phyloP scores from a whole-genome alignment of 2,888 invertebrate species.

The Polydrusus cervinus region DNA sequence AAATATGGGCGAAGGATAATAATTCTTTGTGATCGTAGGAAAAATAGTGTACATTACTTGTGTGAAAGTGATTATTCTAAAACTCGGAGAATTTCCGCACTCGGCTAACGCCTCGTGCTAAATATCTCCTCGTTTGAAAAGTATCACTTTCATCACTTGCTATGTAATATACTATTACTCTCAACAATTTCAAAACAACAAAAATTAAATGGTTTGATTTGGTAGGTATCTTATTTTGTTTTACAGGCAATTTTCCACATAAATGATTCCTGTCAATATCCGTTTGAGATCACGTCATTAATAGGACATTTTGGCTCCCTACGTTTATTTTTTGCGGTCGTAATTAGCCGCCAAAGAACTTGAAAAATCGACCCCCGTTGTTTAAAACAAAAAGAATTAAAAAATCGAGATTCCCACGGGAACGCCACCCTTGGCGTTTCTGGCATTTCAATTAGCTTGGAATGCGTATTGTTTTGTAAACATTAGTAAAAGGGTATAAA shows the following conservation, averaged over 20 bases:
- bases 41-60: no score
- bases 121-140: no score
- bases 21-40: no score
- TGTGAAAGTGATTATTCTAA: no score
- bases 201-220: no score
- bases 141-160: no score
- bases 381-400: conserved; percentile 46
- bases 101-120: no score
- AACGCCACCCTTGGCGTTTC: conserved; percentile 47
- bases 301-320: conserved; percentile 28
- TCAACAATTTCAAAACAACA: no score
- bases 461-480: conserved; percentile 49
- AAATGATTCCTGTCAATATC: conserved; percentile 64
- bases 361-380: conserved; percentile 39
- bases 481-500: conserved; percentile 24
- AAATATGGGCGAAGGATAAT: no score
- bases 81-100: no score
- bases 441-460: conserved; percentile 34
- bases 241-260: conserved; percentile 57
- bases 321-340: neutral
- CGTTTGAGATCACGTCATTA: conserved; percentile 62
- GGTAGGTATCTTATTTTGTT: neutral
- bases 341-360: conserved; percentile 46
- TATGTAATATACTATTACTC: no score
- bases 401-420: conserved; percentile 43